Evolutionary conservation across 2,113 vertebrate genomes (phyloP).

Genomic region (Vulpes vulpes): DNA sequence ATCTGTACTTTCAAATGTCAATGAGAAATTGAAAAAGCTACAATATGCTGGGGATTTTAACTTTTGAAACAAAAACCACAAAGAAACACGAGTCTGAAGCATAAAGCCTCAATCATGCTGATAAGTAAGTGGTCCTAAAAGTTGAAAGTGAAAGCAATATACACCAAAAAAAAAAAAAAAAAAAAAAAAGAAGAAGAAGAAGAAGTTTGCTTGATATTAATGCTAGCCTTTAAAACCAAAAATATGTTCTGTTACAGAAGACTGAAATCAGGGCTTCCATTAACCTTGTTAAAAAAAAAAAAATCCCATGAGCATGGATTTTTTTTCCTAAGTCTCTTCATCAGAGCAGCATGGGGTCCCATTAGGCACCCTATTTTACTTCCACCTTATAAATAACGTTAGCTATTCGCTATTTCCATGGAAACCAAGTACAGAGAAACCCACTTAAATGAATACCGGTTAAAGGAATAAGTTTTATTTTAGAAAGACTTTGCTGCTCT

Average conservation of each 20-base stretch:
- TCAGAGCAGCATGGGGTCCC: conserved; percentile 85
- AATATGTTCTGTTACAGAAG: conserved; percentile 81
- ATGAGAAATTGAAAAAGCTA: conserved; percentile 63
- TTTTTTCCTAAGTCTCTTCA: conserved; percentile 83
- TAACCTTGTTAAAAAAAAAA: conserved; percentile 80
- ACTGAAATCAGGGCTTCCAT: conserved; percentile 83
- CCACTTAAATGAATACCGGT: conserved; percentile 83
- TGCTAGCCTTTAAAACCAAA: conserved; percentile 81
- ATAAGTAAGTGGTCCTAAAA: conserved; percentile 71
- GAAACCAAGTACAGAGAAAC: conserved; percentile 86
- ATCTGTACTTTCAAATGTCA: conserved; percentile 64
- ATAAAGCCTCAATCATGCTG: conserved; percentile 42
- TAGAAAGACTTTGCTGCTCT: conserved; percentile 77
- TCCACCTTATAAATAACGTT: conserved; percentile 88
- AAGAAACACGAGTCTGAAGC: conserved; percentile 63
- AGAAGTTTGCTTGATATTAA: conserved; percentile 81
- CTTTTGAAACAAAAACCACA: conserved; percentile 78
- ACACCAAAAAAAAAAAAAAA: conserved; percentile 55
- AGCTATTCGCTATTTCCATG: conserved; percentile 84
- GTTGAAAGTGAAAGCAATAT: conserved; percentile 80
- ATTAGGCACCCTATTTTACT: conserved; percentile 85
- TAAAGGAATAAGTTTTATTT: conserved; percentile 84
- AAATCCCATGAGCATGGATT: conserved; percentile 81
- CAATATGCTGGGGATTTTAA: conserved; percentile 64
- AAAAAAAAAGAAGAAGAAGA: neutral